Evolutionary conservation across 2,888 invertebrate species (phyloP).

Genomic region (Acrobasis consociella): DNA sequence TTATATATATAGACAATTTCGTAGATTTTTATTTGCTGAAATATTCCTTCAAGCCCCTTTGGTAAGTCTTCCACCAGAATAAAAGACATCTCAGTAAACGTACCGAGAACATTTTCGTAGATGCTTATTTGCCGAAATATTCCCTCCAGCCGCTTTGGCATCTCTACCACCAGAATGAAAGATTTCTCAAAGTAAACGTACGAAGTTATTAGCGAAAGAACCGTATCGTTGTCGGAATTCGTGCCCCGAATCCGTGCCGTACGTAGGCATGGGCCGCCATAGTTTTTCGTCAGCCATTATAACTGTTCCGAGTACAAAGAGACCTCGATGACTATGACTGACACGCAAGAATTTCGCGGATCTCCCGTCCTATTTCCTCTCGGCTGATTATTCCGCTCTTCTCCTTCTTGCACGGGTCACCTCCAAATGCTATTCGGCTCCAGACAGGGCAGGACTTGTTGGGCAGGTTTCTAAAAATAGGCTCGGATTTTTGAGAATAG

Average conservation of each 20-base stretch:
- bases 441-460: conserved; percentile 71
- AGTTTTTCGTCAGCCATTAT: conserved; percentile 35
- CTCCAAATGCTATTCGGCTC: conserved; percentile 75
- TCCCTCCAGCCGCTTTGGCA: no score
- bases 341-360: conserved; percentile 70
- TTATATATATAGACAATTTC: no score
- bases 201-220: no score
- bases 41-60: no score
- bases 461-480: conserved; percentile 80
- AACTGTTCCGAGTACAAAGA: conserved; percentile 46
- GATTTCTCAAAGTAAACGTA: no score
- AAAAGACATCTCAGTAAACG: no score
- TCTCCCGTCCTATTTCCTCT: conserved; percentile 69
- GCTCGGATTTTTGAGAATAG: conserved; percentile 66
- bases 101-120: no score
- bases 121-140: no score
- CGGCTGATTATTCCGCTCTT: conserved; percentile 56
- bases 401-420: conserved; percentile 76
- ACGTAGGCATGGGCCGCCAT: conserved; percentile 21
- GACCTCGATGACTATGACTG: conserved; percentile 50
- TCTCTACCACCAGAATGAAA: no score
- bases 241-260: conserved; percentile 3
- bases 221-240: not conserved
- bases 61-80: no score
- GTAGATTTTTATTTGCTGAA: no score